A percentile compares a stretch with the other conserved stretches of the same genome.
Evolutionary conservation across 2,113 vertebrate genomes (phyloP).

Genomic region (Xerus inauris): DNA sequence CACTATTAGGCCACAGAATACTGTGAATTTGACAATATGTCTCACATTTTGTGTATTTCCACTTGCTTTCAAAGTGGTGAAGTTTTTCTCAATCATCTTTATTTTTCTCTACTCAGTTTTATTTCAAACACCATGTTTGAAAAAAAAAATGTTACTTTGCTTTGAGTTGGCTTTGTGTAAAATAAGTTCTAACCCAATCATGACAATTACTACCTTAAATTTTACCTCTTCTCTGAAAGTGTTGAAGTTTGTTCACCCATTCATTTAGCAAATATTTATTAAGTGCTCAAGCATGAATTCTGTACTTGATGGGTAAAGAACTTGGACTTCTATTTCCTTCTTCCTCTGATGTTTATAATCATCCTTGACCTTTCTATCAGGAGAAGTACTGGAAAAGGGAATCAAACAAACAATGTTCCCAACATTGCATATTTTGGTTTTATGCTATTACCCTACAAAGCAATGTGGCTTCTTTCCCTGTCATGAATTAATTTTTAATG

Average conservation of each 20-base stretch:
- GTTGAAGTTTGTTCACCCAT: background rate
- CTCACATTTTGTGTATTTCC: background rate
- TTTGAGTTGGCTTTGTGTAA: conserved; percentile 3
- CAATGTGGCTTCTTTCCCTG: background rate
- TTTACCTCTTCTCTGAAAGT: background rate
- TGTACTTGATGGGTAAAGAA: background rate
- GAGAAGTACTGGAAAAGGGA: background rate
- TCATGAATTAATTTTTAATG: background rate
- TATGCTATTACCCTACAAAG: background rate
- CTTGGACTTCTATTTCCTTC: background rate
- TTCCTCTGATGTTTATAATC: background rate
- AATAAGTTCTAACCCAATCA: background rate
- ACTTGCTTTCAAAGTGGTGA: background rate
- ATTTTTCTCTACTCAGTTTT: background rate
- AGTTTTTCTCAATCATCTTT: background rate
- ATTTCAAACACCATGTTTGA: background rate
- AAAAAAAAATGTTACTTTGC: background rate
- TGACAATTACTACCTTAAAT: background rate
- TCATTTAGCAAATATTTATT: background rate
- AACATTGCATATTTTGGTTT: background rate
- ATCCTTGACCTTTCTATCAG: background rate
- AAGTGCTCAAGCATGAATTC: background rate
- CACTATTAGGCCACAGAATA: background rate
- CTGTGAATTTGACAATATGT: background rate
- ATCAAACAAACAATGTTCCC: background rate